Evolutionary conservation across 2,113 vertebrate species (phyloP).

Genomic region (Rhinolophus ferrumequinum): DNA sequence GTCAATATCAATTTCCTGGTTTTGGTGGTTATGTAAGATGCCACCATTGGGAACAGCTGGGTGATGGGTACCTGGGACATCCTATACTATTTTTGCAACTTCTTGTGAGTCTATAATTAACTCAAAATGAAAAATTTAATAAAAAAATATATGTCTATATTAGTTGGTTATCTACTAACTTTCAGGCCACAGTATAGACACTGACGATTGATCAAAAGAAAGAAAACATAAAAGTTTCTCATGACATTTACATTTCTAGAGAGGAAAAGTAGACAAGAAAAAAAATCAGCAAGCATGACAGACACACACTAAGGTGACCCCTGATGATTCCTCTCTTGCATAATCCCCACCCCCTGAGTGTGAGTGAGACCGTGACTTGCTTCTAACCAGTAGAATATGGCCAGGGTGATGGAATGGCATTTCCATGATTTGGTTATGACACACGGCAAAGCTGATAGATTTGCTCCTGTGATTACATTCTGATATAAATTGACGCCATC

Average conservation of each 20-base stretch:
- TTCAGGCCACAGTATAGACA: neutral
- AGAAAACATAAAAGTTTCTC: neutral
- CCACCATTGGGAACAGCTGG: neutral
- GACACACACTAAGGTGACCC: neutral
- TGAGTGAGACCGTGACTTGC: neutral
- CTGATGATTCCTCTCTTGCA: neutral
- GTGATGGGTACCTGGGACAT: neutral
- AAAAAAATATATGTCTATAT: neutral
- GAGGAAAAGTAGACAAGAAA: neutral
- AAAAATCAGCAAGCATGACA: neutral
- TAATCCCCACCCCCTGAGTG: neutral
- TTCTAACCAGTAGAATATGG: neutral
- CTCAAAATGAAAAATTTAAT: neutral
- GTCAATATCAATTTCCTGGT: neutral
- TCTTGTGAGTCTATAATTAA: neutral
- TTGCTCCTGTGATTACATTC: too few relatives aligned
- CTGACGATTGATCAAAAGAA: neutral
- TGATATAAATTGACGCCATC: neutral
- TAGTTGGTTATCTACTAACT: neutral
- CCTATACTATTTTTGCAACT: neutral
- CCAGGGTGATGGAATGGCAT: neutral
- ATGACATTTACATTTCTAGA: neutral
- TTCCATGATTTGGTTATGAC: neutral
- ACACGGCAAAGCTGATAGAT: neutral
- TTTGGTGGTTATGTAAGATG: neutral